Conservation (phyloP, 2,888 invertebrate genomes). For the Drosophila prostipennis region DNA sequence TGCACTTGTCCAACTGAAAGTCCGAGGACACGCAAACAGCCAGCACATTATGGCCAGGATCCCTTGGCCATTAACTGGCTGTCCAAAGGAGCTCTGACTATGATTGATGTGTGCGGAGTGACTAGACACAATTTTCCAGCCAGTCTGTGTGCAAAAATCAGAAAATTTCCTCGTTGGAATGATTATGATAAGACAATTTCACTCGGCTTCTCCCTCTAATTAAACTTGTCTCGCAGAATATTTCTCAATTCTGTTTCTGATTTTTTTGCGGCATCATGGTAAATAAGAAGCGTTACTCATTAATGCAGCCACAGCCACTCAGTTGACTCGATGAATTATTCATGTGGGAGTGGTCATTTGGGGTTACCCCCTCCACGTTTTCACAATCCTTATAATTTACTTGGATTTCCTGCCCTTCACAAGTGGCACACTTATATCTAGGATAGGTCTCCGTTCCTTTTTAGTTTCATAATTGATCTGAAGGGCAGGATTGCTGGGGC, state of each 20-base stretch:
- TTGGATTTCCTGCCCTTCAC: constrained; percentile 37
- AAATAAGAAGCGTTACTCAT: constrained; percentile 77
- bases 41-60: constrained; percentile 63
- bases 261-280: constrained; percentile 69
- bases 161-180: constrained; percentile 38
- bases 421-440: constrained; percentile 70
- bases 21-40: constrained; percentile 71
- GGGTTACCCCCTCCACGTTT: constrained; percentile 40
- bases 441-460: constrained; percentile 12
- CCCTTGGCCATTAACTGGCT: constrained; percentile 68
- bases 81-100: constrained; percentile 45
- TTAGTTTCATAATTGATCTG: constrained; percentile 54
- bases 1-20: constrained; percentile 72
- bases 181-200: constrained; percentile 80
- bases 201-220: constrained; percentile 65
- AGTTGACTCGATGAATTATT: constrained; percentile 66
- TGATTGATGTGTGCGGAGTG: constrained; percentile 72
- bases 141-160: constrained; percentile 64
- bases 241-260: constrained; percentile 34
- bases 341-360: constrained; percentile 54
- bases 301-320: constrained; percentile 64
- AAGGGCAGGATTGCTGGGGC: constrained; percentile 48
- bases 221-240: constrained; percentile 60
- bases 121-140: constrained; percentile 66
- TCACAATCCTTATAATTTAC: constrained; percentile 55